Evolutionary conservation across 2,888 invertebrate genomes (phyloP), one percentile per base, ranked within the genome.

Genomic region (Andrena trimmerana): DNA sequence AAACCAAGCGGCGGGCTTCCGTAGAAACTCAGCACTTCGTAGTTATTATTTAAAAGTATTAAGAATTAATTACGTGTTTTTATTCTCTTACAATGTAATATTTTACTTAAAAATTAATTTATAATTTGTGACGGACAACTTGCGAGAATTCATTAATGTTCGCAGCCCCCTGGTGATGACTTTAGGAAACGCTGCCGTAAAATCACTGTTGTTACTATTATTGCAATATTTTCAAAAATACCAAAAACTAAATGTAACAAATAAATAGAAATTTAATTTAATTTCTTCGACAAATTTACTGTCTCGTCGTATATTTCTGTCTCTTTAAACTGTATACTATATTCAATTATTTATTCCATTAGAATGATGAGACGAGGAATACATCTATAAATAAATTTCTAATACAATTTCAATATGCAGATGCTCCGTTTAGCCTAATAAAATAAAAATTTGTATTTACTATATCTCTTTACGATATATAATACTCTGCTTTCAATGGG

Each of bases 401-500:
- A 16, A 27, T 36, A 27, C 13, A 29, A 8, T 16, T 60, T 13
- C 20, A 31, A 42, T 60, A 48, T n/a, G 1, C 20, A 60, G 24
- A 27, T 48, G 1, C 4, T 68, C 6, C 29, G 36, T 20, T 20
- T 33, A 16, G 3, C 13, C 0, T 20, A 13, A 70, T 2, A 10
- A 42, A 70, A 20, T 27, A 20, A 62, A 50, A 13, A 3, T 48
- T 16, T 31, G 6, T 7, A 29, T 42, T n/a, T 63, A 27, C 24
- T 63, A 68, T 24, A 27, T 54, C 48, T 66, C 24, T 71, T 10
- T 31, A n/a, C 20, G 50, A 48, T 68, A 13, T 68, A 13, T 27
- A 16, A 52, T 57, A 59, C 36, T 65, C 50, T 52, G 24, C 42
- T 62, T n/a, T 42, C 24, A 20, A 20, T 20, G 20, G 20, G 20